Evolutionary conservation across 2,888 invertebrate species (phyloP), one percentile per base, ranked within the genome.

Genomic region (Patella ulyssiponensis): DNA sequence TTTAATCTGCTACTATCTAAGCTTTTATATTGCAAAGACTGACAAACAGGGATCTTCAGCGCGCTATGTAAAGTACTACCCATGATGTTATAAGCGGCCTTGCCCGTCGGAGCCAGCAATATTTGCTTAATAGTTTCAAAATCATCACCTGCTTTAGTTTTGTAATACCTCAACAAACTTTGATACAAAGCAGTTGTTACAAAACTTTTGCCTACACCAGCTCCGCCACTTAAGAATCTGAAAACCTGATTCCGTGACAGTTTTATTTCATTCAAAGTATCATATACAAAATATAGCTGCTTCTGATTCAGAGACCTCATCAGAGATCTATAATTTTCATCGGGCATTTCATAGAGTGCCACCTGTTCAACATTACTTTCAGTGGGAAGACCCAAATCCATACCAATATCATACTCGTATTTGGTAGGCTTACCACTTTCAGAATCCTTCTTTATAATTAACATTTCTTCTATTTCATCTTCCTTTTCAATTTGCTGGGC

Each of bases 181-280:
- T 85, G 82, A 77, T 83, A 83, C 27, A 85, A 53, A 17, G 84
- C 83, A 71, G 73, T 74, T 14, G 77, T 77, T 5, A 84, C 78
- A 76, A 75, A 71, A 75, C 75, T 81, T 78, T 85, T 84, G 2
- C 84, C 83, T 33, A 83, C 83, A 64, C 83, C 85, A 64, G 83
- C 82, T 17, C 83, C 82, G 44, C 82, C 82, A 81, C 76, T 80
- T 12, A 82, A 33, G 56, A 84, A 84, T 56, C 74, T 64, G 58
- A 77, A 82, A 5, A 83, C 75, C 69, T 80, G 83, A 69, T 76
- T 69, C 23, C 54, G 14, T n/a, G 71, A 56, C 51, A 78, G 77
- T 78, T 81, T 85, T 4, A 83, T 5, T 9, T 52, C n/a, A 71
- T 82, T 71, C 14, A 85, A 54, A 15, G 71, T 79, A 58, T 80